Conservation (phyloP, 2,888 invertebrate species). For the Cheiracanthium punctorium region DNA sequence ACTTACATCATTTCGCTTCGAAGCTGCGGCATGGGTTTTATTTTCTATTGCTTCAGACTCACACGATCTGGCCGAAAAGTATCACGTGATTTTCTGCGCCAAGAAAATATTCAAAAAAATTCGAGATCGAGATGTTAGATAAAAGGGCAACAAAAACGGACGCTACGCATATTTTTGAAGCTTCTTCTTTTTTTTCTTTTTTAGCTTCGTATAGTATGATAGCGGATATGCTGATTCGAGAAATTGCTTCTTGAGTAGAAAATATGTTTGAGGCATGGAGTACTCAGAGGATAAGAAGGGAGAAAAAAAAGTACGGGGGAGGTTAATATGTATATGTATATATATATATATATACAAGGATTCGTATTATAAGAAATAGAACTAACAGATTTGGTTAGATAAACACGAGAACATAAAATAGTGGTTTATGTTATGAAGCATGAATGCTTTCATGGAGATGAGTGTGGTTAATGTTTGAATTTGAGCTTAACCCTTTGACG, state of each 20-base stretch:
- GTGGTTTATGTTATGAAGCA: conserved; percentile 3
- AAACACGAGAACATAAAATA: neutral
- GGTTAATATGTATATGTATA: too few relatives aligned
- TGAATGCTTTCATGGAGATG: conserved; percentile 3
- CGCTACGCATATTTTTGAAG: conserved; percentile 27
- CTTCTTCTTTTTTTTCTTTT: neutral
- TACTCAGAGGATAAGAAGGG: neutral
- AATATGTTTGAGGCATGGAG: neutral
- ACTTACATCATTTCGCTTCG: conserved; percentile 25
- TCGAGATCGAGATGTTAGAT: conserved; percentile 37
- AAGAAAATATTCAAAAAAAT: conserved; percentile 40
- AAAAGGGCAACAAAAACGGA: conserved; percentile 35
- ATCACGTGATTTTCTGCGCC: conserved; percentile 38
- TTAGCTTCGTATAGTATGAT: conserved; percentile 11
- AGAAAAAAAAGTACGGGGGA: neutral
- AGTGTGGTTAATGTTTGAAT: conserved; percentile 7
- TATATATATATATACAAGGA: too few relatives aligned
- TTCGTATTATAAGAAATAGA: too few relatives aligned
- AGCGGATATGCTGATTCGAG: conserved; percentile 54
- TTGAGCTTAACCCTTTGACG: too few relatives aligned
- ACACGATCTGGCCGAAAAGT: conserved; percentile 57
- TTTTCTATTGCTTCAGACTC: conserved; percentile 42
- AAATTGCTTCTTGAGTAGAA: conserved; percentile 36
- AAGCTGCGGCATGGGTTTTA: conserved; percentile 3
- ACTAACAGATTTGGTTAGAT: too few relatives aligned